Evolutionary conservation across 1,140 invertebrate genomes (phyloP).

Genomic region (Drosophila dunni): DNA sequence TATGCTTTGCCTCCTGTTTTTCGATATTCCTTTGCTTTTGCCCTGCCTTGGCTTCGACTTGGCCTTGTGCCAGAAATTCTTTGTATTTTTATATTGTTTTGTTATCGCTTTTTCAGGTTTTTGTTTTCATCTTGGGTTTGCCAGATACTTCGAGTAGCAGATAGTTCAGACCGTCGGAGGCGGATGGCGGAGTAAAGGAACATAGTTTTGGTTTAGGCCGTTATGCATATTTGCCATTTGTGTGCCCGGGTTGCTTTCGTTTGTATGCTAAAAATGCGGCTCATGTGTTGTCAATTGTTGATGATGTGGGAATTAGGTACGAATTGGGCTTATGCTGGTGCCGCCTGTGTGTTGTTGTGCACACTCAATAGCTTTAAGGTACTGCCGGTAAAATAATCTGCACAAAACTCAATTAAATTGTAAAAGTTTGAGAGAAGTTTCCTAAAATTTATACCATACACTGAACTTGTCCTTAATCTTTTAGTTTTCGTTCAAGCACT

Average conservation of each 20-base stretch:
- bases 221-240: conserved; percentile 73
- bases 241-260: conserved; percentile 40
- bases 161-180: conserved; percentile 7
- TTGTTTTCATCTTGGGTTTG: conserved; percentile 60
- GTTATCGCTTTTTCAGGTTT: conserved; percentile 58
- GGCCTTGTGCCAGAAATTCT: conserved; percentile 76
- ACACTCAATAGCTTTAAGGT: conserved; percentile 30
- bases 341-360: background rate
- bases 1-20: conserved; percentile 48
- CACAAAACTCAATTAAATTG: conserved; percentile 6
- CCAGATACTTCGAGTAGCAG: conserved; percentile 44
- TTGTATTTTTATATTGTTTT: conserved; percentile 56
- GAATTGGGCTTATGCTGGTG: conserved; percentile 30
- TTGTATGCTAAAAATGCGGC: conserved; percentile 61
- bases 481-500: background rate
- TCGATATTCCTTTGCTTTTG: conserved; percentile 35
- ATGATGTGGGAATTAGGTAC: conserved; percentile 71
- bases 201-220: conserved; percentile 63
- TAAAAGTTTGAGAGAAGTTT: background rate
- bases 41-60: conserved; percentile 53
- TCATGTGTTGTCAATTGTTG: conserved; percentile 75
- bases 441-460: background rate
- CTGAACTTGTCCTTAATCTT: background rate
- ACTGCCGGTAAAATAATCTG: background rate
- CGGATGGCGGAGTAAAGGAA: background rate